Evolutionary conservation across 2,888 invertebrate genomes (phyloP), one percentile per base, ranked within the genome.

Genomic region (Plutella xylostella): DNA sequence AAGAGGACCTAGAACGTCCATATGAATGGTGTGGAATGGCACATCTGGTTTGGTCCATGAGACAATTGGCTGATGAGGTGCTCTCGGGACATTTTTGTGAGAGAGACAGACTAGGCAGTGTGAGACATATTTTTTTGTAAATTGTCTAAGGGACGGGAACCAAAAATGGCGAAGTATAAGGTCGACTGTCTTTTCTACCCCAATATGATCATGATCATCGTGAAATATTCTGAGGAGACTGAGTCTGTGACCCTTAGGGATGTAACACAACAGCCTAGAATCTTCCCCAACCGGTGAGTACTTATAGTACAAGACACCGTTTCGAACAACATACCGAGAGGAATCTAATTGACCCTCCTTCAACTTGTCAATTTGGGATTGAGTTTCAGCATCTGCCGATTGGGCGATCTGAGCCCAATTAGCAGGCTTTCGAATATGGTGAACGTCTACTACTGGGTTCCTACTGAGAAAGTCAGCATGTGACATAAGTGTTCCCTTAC

Each of bases 51-150:
- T 42, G 7, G 7, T 11, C 41, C 45, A 45, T 7, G 45, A 45
- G 2, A 12, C 6, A n/a, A 45, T 45, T 6, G 45, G 45, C 14
- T 45, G 41, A 3, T 12, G 34, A 7, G 45, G 34, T 6, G 45
- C 40, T 20, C 41, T 17, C 3, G 45, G 45, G 4, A 33, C 25
- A 7, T 33, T 31, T 20, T 45, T 45, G 4, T 19, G n/a, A 5
- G 40, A 17, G 2, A 45, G 12, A 14, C 45, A 45, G 2, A 45
- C 40, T 7, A 50, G 33, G 44, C 48, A 53, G 44, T 55, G 54
- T 19, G 43, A 15, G 12, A 54, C 38, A 33, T 54, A 52, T 38
- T 52, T 54, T 15, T 34, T 45, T 3, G 50, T 51, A 49, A 48
- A 52, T 7, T 2, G 14, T 3, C 25, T 25, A 25, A 25, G 25